phyloP scores from a whole-genome alignment of 2,888 invertebrate genomes.

The Lasioglossum morio region DNA sequence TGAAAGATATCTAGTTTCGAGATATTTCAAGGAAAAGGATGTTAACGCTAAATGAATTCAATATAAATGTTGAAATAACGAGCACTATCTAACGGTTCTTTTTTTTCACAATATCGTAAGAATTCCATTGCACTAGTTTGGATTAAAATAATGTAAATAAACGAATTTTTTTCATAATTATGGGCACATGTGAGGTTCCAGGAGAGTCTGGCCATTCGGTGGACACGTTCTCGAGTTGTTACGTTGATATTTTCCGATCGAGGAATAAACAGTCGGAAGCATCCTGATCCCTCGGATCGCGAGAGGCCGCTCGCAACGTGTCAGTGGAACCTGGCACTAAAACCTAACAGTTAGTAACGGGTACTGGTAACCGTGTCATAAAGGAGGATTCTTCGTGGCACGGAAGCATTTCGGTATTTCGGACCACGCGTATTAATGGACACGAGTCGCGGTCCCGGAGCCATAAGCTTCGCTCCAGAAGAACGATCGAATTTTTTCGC shows the following conservation, averaged over 20 bases:
- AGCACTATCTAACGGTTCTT: too few species aligned
- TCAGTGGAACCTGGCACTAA: constrained; percentile 71
- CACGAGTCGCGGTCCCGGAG: constrained; percentile 16
- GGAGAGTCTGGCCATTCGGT: not conserved
- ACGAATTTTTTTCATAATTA: too few species aligned
- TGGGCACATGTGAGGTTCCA: not conserved
- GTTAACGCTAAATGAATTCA: too few species aligned
- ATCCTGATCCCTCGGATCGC: constrained; percentile 49
- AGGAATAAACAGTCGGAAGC: constrained; percentile 18
- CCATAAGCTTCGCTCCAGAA: constrained; percentile 6
- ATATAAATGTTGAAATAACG: too few species aligned
- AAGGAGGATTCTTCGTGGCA: constrained; percentile 67
- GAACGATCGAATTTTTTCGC: not conserved
- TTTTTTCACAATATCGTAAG: too few species aligned
- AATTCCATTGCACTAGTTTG: too few species aligned
- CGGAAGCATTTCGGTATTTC: constrained; percentile 68
- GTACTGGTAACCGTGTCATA: constrained; percentile 73
- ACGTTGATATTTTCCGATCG: not conserved
- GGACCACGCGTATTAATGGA: constrained; percentile 46
- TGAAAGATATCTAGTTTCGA: too few species aligned
- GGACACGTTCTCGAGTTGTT: not conserved
- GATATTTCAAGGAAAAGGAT: too few species aligned
- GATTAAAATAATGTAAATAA: too few species aligned
- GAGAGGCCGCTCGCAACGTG: constrained; percentile 63
- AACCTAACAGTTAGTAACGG: constrained; percentile 71